phyloP scores from a whole-genome alignment of 2,888 invertebrate genomes.

The Norana najaformis region DNA sequence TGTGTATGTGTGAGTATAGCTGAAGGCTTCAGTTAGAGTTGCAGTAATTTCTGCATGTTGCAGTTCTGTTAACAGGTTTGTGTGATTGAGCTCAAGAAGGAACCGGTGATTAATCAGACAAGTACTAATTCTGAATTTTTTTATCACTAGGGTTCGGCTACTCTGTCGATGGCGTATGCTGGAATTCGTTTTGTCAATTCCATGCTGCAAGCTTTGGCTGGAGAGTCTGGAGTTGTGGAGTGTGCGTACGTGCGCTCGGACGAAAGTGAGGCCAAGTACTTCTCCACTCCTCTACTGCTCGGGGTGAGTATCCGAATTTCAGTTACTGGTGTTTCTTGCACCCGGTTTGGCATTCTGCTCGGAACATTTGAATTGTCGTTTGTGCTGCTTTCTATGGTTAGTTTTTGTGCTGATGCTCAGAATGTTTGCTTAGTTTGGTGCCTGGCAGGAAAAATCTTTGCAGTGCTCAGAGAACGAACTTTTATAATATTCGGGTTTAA shows the following conservation, averaged over 20 bases:
- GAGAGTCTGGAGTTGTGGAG: constrained; percentile 84
- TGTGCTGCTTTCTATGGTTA: neutral
- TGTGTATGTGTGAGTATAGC: no score
- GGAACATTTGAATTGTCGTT: neutral
- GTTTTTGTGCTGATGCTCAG: no score
- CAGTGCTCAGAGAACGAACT: no score
- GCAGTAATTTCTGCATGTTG: no score
- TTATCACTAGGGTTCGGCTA: constrained; percentile 80
- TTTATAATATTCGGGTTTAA: no score
- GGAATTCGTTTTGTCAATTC: constrained; percentile 78
- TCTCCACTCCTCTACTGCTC: constrained; percentile 86
- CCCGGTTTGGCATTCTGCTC: no score
- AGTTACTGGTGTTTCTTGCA: neutral
- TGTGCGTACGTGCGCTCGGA: constrained; percentile 89
- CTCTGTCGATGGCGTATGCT: constrained; percentile 96
- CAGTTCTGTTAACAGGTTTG: no score
- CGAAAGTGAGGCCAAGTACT: constrained; percentile 83
- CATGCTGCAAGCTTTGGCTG: constrained; percentile 81
- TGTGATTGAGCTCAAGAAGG: no score
- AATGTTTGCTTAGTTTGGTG: no score
- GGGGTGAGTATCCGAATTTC: constrained; percentile 57
- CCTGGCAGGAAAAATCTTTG: no score
- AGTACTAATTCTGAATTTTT: neutral
- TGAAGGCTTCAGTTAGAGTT: no score
- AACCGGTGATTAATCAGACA: no score